Percentiles rank a stretch among this genome's conserved stretches.
These are phyloP conservation scores for Poecilia picta DNA, from an alignment of 2,797 vertebrate genomes.

Conservation along the genomic window DNA sequence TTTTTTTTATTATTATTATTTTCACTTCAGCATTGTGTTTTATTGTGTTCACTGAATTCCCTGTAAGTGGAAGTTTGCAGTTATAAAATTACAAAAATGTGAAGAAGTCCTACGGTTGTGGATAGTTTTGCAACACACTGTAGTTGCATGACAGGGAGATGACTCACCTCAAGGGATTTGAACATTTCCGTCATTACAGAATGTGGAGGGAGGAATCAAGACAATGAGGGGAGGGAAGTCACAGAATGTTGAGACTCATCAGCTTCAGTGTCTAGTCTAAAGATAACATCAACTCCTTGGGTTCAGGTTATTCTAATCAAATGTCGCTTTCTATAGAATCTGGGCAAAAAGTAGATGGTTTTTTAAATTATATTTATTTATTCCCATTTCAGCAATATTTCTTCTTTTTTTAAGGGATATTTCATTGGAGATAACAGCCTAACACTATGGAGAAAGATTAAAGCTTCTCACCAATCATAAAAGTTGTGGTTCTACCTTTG, in stretches of 20 bases:
- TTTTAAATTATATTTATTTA: not conserved
- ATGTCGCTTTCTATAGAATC: not conserved
- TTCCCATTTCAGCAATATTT: not conserved
- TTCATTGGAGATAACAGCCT: not conserved
- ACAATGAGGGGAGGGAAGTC: not conserved
- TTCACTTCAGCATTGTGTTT: not conserved
- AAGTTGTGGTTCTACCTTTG: not conserved
- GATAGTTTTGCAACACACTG: not conserved
- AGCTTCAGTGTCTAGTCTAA: not conserved
- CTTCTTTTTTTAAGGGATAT: not conserved
- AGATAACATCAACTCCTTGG: not conserved
- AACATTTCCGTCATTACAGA: not conserved
- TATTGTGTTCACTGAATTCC: not conserved
- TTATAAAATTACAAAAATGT: not conserved
- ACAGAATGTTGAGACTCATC: not conserved
- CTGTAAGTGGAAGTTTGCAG: not conserved
- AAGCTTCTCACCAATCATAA: not conserved
- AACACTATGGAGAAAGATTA: not conserved
- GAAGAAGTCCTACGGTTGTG: not conserved
- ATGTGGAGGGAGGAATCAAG: not conserved
- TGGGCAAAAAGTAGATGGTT: not conserved
- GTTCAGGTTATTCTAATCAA: not conserved
- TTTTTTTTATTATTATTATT: not conserved
- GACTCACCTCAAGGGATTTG: not conserved
- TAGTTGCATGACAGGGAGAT: not conserved